Percentiles rank a stretch among this genome's conserved stretches.
Evolutionary conservation across 2,113 vertebrate species (phyloP).

Genomic region (Atractosteus spatula): DNA sequence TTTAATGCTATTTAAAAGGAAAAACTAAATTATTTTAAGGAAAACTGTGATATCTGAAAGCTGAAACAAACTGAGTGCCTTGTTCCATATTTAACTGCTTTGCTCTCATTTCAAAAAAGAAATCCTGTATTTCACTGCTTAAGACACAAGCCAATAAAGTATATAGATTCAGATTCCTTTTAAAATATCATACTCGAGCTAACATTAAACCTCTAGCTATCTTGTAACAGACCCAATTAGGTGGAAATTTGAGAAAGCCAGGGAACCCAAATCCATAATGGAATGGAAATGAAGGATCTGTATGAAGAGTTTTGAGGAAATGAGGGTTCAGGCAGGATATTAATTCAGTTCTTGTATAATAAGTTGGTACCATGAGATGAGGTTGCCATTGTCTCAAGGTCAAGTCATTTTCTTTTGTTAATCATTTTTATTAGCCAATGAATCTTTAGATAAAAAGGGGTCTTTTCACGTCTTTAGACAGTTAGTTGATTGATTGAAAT

Average conservation of each 20-base stretch:
- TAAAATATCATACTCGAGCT: background rate
- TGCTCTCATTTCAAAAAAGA: background rate
- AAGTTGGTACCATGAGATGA: background rate
- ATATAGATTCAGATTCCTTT: conserved; percentile 21
- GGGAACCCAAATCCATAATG: background rate
- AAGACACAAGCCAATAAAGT: conserved; percentile 2
- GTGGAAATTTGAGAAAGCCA: conserved; percentile 14
- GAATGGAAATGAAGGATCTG: conserved; percentile 4
- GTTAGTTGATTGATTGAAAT: no score
- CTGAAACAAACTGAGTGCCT: background rate
- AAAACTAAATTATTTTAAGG: conserved; percentile 28
- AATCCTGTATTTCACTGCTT: background rate
- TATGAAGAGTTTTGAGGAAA: conserved; percentile 1
- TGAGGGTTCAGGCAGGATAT: conserved; percentile 9
- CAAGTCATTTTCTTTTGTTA: background rate
- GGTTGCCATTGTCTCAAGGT: conserved; percentile 2
- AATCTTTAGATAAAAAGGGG: background rate
- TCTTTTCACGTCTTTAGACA: no score
- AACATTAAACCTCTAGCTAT: background rate
- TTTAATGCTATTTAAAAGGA: background rate
- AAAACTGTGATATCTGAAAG: conserved; percentile 25
- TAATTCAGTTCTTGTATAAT: conserved; percentile 7
- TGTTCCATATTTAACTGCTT: background rate
- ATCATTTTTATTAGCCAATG: conserved; percentile 7
- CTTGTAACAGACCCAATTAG: background rate